Evolutionary conservation across 2,797 vertebrate species (phyloP).

Genomic region (Lophotriccus pileatus): DNA sequence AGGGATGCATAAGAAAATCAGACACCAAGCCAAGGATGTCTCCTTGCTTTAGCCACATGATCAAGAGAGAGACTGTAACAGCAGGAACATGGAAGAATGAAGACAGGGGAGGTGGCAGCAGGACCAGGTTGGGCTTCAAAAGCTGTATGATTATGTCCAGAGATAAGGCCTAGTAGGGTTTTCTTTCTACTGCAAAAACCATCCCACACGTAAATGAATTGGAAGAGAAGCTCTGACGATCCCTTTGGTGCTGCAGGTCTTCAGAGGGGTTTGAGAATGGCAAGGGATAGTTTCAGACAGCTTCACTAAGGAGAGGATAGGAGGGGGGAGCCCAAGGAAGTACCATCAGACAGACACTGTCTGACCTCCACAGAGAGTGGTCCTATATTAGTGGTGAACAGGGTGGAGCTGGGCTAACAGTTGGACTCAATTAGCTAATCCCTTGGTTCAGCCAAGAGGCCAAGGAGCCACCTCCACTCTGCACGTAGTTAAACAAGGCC

Average conservation of each 20-base stretch:
- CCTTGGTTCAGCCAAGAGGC: neutral
- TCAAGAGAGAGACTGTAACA: neutral
- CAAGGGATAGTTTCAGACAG: neutral
- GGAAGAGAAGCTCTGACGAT: neutral
- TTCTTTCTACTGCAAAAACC: neutral
- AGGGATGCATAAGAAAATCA: neutral
- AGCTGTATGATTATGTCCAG: neutral
- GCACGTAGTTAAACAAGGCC: neutral
- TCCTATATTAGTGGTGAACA: neutral
- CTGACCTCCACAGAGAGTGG: neutral
- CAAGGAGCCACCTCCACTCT: neutral
- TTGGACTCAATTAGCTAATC: neutral
- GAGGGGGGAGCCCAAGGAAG: neutral
- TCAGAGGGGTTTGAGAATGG: neutral
- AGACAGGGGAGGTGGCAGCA: neutral
- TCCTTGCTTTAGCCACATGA: neutral
- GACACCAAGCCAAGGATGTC: neutral
- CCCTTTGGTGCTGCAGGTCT: neutral
- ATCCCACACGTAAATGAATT: fast-evolving
- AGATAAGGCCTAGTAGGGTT: neutral
- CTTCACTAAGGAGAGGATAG: neutral
- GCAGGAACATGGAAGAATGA: neutral
- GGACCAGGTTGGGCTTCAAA: neutral
- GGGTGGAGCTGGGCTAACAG: neutral
- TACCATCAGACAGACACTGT: neutral